Conservation (phyloP, 2,113 vertebrate species). For the Mellivora capensis region DNA sequence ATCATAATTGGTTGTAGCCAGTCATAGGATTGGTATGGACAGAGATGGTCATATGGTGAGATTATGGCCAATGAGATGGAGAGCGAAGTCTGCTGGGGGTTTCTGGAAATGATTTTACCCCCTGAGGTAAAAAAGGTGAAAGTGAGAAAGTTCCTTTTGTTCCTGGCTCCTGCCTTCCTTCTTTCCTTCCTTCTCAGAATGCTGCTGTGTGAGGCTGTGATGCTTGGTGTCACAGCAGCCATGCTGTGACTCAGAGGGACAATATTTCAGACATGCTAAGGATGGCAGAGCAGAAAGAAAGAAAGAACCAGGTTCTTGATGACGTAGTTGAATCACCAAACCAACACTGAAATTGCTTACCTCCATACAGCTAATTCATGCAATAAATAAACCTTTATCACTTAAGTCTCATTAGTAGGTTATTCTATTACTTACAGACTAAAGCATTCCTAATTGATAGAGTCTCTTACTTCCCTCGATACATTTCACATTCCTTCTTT, state of each 20-base stretch:
- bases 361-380: neutral
- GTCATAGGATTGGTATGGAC: neutral
- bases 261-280: neutral
- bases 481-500: neutral
- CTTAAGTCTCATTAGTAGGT: neutral
- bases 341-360: neutral
- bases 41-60: neutral
- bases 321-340: neutral
- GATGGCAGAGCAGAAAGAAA: neutral
- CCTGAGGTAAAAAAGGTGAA: neutral
- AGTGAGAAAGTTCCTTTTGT: neutral
- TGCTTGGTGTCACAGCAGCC: neutral
- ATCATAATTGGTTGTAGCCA: neutral
- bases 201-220: neutral
- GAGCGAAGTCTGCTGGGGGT: neutral
- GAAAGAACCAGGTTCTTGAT: neutral
- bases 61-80: neutral
- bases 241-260: neutral
- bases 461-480: neutral
- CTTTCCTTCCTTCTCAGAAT: neutral
- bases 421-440: neutral
- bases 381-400: neutral
- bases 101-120: neutral
- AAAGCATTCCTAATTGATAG: neutral
- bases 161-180: neutral